Evolutionary conservation across 2,113 vertebrate species (phyloP).

Genomic region (Piprites chloris): DNA sequence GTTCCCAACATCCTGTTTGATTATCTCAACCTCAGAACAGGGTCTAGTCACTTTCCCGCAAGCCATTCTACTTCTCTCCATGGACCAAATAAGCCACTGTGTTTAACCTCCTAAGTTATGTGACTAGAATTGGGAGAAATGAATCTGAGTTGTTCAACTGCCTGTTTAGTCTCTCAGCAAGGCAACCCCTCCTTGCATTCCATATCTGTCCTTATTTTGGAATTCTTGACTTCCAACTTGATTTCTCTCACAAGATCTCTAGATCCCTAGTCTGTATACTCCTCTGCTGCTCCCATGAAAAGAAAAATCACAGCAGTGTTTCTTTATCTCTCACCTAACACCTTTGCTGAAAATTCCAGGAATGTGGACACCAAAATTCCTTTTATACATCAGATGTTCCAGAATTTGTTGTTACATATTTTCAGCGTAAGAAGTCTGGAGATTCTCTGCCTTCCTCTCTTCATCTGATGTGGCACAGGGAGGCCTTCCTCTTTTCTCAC

Average conservation of each 20-base stretch:
- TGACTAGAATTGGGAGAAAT: background rate
- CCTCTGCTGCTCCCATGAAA: background rate
- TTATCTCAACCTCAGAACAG: background rate
- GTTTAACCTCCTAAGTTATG: background rate
- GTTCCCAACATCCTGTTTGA: background rate
- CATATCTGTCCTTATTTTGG: background rate
- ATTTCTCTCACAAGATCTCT: background rate
- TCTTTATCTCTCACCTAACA: background rate
- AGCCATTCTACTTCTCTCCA: background rate
- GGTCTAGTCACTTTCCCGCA: background rate
- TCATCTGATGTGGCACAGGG: background rate
- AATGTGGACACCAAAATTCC: background rate
- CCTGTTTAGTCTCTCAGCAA: background rate
- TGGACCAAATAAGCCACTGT: background rate
- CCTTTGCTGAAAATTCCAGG: background rate
- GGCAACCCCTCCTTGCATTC: background rate
- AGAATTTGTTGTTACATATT: background rate
- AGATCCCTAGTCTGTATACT: background rate
- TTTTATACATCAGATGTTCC: background rate
- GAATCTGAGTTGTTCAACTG: background rate
- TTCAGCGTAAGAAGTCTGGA: background rate
- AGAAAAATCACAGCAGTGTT: background rate
- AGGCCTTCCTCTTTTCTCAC: background rate
- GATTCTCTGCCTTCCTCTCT: background rate
- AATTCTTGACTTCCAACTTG: background rate